Evolutionary conservation across 1,140 invertebrate species (phyloP), one percentile per base, ranked within the genome.

Genomic region (Tetramorium alpestre): DNA sequence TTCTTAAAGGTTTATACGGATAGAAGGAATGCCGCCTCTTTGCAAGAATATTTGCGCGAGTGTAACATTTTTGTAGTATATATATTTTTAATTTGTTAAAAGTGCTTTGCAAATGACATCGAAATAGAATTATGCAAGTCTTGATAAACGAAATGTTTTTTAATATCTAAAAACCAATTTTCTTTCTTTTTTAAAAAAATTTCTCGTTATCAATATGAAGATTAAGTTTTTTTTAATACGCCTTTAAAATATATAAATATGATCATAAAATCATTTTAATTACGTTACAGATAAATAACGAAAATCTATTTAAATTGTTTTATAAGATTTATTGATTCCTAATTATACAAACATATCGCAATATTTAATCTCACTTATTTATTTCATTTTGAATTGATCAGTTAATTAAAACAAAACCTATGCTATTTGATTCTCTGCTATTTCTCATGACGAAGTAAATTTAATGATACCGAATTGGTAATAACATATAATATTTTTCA

Each of bases 1-100:
- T 73, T 84, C 80, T 84, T 84, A 75, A 73, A 84, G 80, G 69
- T 84, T 84, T 84, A 73, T 69, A 84, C 69, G 69, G 67, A 49
- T 82, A 60, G 41, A 47, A 10, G 67, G 13, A 62, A 84, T 60
- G 41, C 41, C 8, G 51, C 22, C 28, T 58, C 38, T 22, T 60
- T 44, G 49, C 78, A 44, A 38, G 54, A 25, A 49, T 70, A 54
- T 54, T 33, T 70, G 25, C n/a, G 56, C n/a, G 41, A 72, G 4
- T 38, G 25, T 49, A 47, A 69, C 18, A 47, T 56, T 65, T 67
- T 2, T 11, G n/a, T 44, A 44, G 33, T 67, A 51, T 41, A 64
- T 54, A 33, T 33, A 28, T 54, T 18, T 81, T 56, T 25, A 6
- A 22, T 65, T 64, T 22, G 6, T 81, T 28, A 3, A 54, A 25